These are phyloP conservation scores for Zaprionus taronus DNA, from an alignment of 1,140 invertebrate genomes.

Conservation along the genomic window DNA sequence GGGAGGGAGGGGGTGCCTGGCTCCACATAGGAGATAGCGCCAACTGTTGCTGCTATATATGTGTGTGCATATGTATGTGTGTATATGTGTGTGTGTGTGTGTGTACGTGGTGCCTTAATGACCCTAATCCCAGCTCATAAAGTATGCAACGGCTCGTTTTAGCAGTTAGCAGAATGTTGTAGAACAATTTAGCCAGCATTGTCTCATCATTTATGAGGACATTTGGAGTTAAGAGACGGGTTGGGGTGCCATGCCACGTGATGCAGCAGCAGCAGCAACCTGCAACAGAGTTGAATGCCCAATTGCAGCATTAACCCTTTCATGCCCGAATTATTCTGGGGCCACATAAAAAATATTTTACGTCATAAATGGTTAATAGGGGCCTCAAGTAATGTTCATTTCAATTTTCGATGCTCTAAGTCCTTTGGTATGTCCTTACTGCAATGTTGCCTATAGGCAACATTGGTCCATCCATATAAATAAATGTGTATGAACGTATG, in stretches of 20 bases:
- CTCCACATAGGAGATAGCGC: conserved; percentile 20
- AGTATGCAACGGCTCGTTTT: conserved; percentile 59
- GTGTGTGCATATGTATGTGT: not conserved
- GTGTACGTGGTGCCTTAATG: conserved; percentile 56
- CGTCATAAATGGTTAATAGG: too few relatives aligned
- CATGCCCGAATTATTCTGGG: too few relatives aligned
- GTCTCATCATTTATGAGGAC: conserved; percentile 35
- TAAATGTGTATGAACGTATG: too few relatives aligned
- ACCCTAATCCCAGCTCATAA: conserved; percentile 71
- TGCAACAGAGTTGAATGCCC: not conserved
- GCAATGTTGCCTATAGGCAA: too few relatives aligned
- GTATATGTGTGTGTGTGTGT: conserved; percentile 1
- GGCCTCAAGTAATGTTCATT: too few relatives aligned
- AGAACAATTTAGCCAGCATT: conserved; percentile 38
- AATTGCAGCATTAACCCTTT: not conserved
- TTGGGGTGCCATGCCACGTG: not conserved
- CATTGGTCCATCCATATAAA: too few relatives aligned
- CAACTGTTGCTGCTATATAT: conserved; percentile 59
- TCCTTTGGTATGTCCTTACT: too few relatives aligned
- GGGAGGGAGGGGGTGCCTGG: too few relatives aligned
- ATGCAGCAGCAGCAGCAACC: not conserved
- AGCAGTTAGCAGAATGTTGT: conserved; percentile 41
- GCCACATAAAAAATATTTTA: too few relatives aligned
- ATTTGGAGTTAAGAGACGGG: not conserved
- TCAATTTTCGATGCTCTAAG: too few relatives aligned